phyloP scores from a whole-genome alignment of 1,140 invertebrate species.

The Lordiphosa stackelbergi region DNA sequence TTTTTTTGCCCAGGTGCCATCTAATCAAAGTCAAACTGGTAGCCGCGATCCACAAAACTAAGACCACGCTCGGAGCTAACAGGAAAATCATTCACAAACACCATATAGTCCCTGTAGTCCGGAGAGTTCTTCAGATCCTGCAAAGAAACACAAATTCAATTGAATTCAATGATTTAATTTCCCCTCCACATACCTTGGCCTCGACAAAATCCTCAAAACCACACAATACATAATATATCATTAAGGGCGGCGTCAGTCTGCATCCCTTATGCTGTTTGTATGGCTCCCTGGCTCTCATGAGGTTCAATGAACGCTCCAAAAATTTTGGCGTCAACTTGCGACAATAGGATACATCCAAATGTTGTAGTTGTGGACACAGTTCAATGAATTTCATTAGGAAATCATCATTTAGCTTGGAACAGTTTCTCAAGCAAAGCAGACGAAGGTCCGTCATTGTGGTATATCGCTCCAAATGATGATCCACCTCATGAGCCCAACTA shows the following conservation, averaged over 20 bases:
- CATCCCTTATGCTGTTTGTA: constrained; percentile 29
- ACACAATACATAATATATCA: constrained; percentile 50
- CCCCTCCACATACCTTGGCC: constrained; percentile 12
- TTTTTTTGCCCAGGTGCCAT: neutral
- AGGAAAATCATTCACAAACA: constrained; percentile 59
- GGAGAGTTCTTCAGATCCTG: constrained; percentile 46
- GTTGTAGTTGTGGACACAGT: constrained; percentile 42
- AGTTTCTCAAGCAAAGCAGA: constrained; percentile 58
- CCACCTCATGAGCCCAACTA: constrained; percentile 49
- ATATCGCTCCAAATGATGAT: constrained; percentile 52
- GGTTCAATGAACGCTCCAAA: constrained; percentile 32
- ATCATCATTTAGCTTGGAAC: constrained; percentile 49
- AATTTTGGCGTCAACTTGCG: constrained; percentile 47
- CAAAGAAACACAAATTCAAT: neutral
- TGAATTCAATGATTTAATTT: neutral
- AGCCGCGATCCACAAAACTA: constrained; percentile 69
- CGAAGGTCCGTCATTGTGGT: constrained; percentile 52
- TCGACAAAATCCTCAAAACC: constrained; percentile 63
- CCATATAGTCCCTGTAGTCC: constrained; percentile 50
- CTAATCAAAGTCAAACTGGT: constrained; percentile 66
- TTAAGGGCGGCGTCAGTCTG: constrained; percentile 18
- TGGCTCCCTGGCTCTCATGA: constrained; percentile 49
- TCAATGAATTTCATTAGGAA: constrained; percentile 54
- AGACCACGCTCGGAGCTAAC: constrained; percentile 55
- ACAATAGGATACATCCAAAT: constrained; percentile 65